These are phyloP conservation scores for Sebastes schlegelii DNA, from an alignment of 2,113 vertebrate genomes.

Conservation along the genomic window DNA sequence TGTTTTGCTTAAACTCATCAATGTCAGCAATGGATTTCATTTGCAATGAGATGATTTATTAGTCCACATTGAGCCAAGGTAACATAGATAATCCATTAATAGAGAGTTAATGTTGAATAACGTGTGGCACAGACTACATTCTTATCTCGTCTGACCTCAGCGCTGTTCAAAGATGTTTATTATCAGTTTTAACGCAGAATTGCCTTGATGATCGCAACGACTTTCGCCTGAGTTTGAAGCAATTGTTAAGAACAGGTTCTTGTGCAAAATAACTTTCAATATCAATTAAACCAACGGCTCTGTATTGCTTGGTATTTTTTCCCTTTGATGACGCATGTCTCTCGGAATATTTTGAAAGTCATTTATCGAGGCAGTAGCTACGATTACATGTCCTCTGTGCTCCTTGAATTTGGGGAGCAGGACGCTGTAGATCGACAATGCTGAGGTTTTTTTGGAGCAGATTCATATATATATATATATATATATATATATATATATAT, in stretches of 20 bases:
- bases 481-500: too few species aligned
- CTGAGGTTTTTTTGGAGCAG: not conserved
- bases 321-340: not conserved
- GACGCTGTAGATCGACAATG: not conserved
- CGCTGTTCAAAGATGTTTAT: not conserved
- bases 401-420: not conserved
- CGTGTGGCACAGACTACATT: not conserved
- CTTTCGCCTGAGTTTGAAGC: not conserved
- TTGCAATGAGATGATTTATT: not conserved
- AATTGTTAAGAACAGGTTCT: not conserved
- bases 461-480: not conserved
- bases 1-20: not conserved
- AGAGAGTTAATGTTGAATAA: not conserved
- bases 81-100: not conserved
- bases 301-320: not conserved
- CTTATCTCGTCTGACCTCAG: not conserved
- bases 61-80: not conserved
- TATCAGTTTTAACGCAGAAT: not conserved
- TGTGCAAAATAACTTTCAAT: not conserved
- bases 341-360: too few species aligned
- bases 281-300: not conserved
- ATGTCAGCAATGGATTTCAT: slow-evolving; percentile 1
- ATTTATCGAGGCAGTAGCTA: too few species aligned
- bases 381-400: not conserved
- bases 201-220: not conserved